Evolutionary conservation across 2,888 invertebrate genomes (phyloP).

Genomic region (Saturnia pavonia): DNA sequence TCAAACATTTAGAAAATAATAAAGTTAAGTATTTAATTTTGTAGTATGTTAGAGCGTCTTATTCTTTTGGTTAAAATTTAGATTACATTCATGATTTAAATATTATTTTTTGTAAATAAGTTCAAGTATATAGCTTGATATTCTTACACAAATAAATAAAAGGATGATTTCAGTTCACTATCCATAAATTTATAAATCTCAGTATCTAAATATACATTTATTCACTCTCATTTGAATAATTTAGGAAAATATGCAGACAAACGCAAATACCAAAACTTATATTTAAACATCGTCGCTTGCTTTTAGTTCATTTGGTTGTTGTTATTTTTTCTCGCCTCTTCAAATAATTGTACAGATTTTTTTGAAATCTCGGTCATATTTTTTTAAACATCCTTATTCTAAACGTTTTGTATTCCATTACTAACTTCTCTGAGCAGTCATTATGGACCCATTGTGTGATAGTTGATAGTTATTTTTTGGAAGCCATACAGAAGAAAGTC

Average conservation of each 20-base stretch:
- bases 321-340: neutral
- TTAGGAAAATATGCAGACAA: slow-evolving; percentile 2
- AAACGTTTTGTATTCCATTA: neutral
- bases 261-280: neutral
- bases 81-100: no score
- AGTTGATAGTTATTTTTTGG: neutral
- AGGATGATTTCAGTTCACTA: neutral
- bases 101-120: no score
- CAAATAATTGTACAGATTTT: neutral
- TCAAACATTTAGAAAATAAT: no score
- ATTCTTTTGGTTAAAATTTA: no score
- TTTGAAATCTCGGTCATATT: neutral
- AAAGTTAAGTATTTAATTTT: neutral
- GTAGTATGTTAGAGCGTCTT: no score
- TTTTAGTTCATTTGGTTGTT: neutral
- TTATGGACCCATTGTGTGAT: no score
- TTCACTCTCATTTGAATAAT: neutral
- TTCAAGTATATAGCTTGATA: neutral
- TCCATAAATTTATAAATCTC: neutral
- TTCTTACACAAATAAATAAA: neutral
- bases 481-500: neutral
- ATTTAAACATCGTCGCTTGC: slow-evolving; percentile 1
- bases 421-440: no score
- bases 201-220: neutral
- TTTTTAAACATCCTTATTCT: neutral